Conservation (phyloP, 53 echinoderm and acorn worm genomes). For the Antedon mediterranea region DNA sequence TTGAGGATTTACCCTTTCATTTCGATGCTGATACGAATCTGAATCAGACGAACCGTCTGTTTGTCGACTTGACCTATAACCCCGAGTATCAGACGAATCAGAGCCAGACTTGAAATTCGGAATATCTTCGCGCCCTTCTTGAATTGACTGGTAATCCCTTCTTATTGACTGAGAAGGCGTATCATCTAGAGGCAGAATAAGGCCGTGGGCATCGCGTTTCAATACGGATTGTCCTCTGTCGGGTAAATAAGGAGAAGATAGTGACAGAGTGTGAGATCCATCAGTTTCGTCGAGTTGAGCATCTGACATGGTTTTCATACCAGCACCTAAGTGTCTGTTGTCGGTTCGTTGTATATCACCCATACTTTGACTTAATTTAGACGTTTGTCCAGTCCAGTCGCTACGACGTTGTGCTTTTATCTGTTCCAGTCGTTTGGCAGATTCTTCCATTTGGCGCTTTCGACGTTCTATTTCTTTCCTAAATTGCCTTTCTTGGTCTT, state of each 20-base stretch:
- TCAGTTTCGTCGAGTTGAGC: not conserved
- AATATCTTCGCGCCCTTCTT: not conserved
- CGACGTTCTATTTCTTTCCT: constrained; percentile 53
- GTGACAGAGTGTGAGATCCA: constrained; percentile 12
- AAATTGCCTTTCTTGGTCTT: constrained; percentile 50
- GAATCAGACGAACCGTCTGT: not conserved
- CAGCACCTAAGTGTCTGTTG: not conserved
- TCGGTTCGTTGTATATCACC: not conserved
- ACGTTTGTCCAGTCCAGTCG: constrained; percentile 24
- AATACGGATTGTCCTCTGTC: constrained; percentile 39
- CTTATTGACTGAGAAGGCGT: constrained; percentile 3
- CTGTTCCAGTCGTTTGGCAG: constrained; percentile 57
- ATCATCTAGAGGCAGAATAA: constrained; percentile 71
- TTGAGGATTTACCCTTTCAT: not conserved
- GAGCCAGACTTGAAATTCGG: not conserved
- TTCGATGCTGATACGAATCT: not conserved
- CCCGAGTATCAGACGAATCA: not conserved
- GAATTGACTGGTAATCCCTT: not conserved
- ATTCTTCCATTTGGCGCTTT: constrained; percentile 73
- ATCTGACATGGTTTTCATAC: not conserved
- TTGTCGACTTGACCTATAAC: not conserved
- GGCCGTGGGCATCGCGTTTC: constrained; percentile 50
- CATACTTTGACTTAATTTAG: constrained; percentile 14
- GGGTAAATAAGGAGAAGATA: constrained; percentile 42
- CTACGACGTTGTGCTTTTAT: constrained; percentile 42